Percentiles rank a stretch among this genome's conserved stretches.
Evolutionary conservation across 2,113 vertebrate species (phyloP).

Genomic region (Lophochroa leadbeateri): DNA sequence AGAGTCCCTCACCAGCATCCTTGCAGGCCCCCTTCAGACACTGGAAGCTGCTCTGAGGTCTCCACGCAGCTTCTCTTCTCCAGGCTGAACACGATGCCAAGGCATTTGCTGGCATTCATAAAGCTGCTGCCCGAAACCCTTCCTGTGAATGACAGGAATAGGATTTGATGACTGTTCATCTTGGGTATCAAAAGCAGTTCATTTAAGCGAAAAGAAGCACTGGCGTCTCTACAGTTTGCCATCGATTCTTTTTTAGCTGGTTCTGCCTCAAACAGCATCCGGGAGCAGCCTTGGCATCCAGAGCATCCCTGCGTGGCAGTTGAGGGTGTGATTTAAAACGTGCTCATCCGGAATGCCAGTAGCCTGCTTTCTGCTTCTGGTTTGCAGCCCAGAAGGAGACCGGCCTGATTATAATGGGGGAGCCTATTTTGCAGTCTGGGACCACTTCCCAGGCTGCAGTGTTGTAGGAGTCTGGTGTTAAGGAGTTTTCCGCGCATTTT

Average conservation of each 20-base stretch:
- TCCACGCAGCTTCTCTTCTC: neutral
- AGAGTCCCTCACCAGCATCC: neutral
- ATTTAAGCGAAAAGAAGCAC: neutral
- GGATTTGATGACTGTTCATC: neutral
- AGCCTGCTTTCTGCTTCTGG: slow-evolving; percentile 20
- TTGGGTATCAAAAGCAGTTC: neutral
- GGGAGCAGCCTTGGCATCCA: neutral
- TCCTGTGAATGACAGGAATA: neutral
- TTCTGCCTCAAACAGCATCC: neutral
- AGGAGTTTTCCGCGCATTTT: neutral
- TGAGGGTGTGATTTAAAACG: neutral
- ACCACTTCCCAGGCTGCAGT: neutral
- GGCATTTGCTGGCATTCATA: neutral
- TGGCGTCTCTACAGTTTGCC: neutral
- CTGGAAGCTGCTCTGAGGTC: neutral
- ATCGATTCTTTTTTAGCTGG: neutral
- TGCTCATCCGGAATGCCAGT: neutral
- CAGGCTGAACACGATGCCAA: neutral
- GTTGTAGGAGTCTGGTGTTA: neutral
- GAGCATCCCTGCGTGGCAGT: neutral
- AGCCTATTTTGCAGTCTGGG: neutral
- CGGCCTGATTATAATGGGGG: neutral
- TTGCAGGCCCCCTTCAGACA: neutral
- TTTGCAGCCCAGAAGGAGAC: neutral
- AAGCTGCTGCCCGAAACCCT: neutral